Conservation (phyloP, 2,797 vertebrate genomes). For the Neosalanx taihuensis region DNA sequence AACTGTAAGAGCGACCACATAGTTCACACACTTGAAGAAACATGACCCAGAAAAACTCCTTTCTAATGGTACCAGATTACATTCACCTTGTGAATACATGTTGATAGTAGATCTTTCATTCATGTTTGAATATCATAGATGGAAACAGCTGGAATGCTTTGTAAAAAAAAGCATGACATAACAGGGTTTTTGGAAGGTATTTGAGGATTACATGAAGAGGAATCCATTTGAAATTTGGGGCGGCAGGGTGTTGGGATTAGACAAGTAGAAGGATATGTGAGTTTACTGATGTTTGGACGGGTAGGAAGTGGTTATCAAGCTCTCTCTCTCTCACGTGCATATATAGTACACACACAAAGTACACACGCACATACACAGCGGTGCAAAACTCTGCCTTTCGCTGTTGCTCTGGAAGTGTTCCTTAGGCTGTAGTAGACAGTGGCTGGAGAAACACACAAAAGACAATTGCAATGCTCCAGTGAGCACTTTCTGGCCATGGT, state of each 20-base stretch:
- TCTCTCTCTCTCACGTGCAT: constrained; percentile 37
- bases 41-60: background rate
- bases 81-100: constrained; percentile 8
- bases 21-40: background rate
- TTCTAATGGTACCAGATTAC: constrained; percentile 9
- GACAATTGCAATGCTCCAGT: constrained; percentile 78
- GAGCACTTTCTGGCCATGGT: constrained; percentile 75
- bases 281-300: constrained; percentile 45
- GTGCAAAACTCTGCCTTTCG: constrained; percentile 59
- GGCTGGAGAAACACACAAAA: constrained; percentile 67
- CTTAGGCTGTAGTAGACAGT: constrained; percentile 63
- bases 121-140: constrained; percentile 38
- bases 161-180: constrained; percentile 42
- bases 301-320: constrained; percentile 58
- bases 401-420: constrained; percentile 55
- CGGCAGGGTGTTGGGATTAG: constrained; percentile 46
- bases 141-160: constrained; percentile 31
- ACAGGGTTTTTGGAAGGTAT: constrained; percentile 57
- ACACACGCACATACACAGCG: constrained; percentile 48
- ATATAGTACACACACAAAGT: background rate
- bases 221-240: constrained; percentile 38
- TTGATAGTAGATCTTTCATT: constrained; percentile 7
- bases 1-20: background rate
- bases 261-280: constrained; percentile 42
- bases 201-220: constrained; percentile 55